These are phyloP conservation scores for Trichosurus vulpecula DNA, from an alignment of 2,797 vertebrate species.

Conservation along the genomic window DNA sequence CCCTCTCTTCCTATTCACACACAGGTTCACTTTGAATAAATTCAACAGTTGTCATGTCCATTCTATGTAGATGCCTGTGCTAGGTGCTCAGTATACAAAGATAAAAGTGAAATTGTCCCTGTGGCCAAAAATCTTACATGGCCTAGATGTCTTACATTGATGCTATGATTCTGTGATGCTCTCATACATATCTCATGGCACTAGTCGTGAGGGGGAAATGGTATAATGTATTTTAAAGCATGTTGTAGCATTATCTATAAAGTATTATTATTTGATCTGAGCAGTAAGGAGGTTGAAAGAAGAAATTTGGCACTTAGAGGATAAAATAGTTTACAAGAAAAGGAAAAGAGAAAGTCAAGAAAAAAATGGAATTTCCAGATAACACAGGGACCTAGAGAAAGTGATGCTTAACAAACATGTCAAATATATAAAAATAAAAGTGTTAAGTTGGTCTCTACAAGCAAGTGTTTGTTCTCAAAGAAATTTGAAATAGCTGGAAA, in stretches of 20 bases:
- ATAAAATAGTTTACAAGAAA: background rate
- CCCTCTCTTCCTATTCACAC: background rate
- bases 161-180: background rate
- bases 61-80: background rate
- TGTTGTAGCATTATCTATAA: background rate
- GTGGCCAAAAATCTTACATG: background rate
- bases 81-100: background rate
- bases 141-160: background rate
- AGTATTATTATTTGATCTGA: background rate
- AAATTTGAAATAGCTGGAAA: background rate
- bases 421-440: background rate
- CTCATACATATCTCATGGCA: background rate
- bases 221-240: background rate
- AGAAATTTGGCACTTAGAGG: background rate
- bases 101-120: background rate
- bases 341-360: background rate
- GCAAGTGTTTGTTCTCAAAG: background rate
- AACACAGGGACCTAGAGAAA: background rate
- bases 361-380: background rate
- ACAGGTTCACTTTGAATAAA: background rate
- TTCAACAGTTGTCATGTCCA: background rate
- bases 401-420: background rate
- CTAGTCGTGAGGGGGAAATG: background rate
- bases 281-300: background rate
- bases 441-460: background rate